Evolutionary conservation across 2,888 invertebrate genomes (phyloP).

Genomic region (Standfussiana lucernea): DNA sequence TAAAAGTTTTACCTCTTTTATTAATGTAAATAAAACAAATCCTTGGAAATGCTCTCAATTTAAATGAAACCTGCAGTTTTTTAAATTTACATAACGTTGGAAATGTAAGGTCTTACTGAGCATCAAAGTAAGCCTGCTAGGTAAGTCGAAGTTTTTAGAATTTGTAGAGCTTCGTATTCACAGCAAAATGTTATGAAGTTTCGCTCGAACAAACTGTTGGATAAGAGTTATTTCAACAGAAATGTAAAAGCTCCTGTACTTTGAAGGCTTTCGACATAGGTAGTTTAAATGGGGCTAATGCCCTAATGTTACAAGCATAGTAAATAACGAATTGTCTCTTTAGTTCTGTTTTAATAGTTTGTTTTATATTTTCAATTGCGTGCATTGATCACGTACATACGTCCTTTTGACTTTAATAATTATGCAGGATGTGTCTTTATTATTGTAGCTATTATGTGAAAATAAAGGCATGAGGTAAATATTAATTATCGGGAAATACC

Average conservation of each 20-base stretch:
- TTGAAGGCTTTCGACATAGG: conserved; percentile 4
- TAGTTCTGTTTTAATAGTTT: conserved; percentile 3
- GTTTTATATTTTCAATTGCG: conserved; percentile 14
- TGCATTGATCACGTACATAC: conserved; percentile 19
- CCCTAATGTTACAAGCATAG: conserved; percentile 2
- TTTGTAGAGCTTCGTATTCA: conserved; percentile 34
- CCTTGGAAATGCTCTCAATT: conserved; percentile 19
- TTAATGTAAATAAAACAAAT: neutral
- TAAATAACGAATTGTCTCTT: neutral
- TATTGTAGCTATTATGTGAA: conserved; percentile 31
- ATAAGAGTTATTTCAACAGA: conserved; percentile 4
- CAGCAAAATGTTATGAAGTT: conserved; percentile 7
- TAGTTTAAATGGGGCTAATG: neutral
- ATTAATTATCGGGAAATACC: conserved; percentile 47
- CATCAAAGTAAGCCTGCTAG: neutral
- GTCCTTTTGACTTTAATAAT: conserved; percentile 29
- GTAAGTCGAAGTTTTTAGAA: conserved; percentile 21
- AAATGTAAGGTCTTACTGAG: neutral
- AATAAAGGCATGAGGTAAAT: conserved; percentile 47
- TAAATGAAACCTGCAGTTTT: neutral
- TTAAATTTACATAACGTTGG: neutral
- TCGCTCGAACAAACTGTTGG: neutral
- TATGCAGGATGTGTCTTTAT: conserved; percentile 36
- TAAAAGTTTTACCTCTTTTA: conserved; percentile 10
- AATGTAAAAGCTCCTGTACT: conserved; percentile 23